Evolutionary conservation across 2,888 invertebrate species (phyloP), one percentile per base, ranked within the genome.

Genomic region (Chrysotoxum bicinctum): DNA sequence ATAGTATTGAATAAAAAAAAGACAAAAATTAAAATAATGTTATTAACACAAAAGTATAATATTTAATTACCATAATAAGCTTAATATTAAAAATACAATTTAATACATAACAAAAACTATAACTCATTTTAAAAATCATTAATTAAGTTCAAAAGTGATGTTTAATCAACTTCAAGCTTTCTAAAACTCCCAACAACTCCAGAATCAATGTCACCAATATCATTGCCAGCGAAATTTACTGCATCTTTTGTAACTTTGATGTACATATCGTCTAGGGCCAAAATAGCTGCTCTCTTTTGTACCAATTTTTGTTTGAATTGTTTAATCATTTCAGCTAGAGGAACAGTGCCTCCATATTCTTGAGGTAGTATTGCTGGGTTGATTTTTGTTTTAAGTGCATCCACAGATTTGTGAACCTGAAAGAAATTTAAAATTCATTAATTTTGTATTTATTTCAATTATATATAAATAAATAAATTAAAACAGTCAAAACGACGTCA

Each of bases 291-390:
- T 88, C 96, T 93, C 77, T 93, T 94, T 85, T 94, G 94, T 78
- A 94, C 91, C 54, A 96, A 91, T 72, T 94, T 94, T 43, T 93
- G 92, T 90, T 96, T 96, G 86, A 96, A 93, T 89, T 94, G 94
- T 91, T 95, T 94, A 83, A 97, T 95, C 96, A 98, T 97, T 68
- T 97, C 96, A 32, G 93, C 93, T 68, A 97, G 92, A 19, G 97
- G 96, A 21, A 96, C 94, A 21, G 94, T 95, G n/a, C 97, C 97
- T 9, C 97, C 97, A 89, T 97, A 97, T 91, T 98, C 97, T 91
- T 96, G 95, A 0, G 97, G 97, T 87, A 98, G 91, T 88, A 97
- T 95, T 80, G 95, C 94, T 26, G 95, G 94, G 90, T 96, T 94
- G 8, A 97, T 93, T 88, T 95, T 94, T 50, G 94, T 93, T 87